Evolutionary conservation across 92 coral and sea anemone species (phyloP).

Genomic region (Paramuricea clavata): DNA sequence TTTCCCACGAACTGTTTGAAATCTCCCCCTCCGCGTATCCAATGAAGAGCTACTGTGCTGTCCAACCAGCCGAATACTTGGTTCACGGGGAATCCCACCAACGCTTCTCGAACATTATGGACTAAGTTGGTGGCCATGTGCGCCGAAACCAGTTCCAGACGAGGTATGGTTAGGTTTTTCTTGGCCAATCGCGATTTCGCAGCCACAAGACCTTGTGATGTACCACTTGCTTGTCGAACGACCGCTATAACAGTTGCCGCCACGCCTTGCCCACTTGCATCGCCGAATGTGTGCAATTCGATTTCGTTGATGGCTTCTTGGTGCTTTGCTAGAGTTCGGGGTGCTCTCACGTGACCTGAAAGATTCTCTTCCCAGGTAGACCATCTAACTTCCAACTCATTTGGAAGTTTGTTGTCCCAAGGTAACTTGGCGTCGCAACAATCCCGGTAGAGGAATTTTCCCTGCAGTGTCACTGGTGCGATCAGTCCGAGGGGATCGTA

Average conservation of each 20-base stretch:
- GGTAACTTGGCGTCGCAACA: constrained; percentile 3
- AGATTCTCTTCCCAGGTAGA: neutral
- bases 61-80: too few species aligned
- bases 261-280: constrained; percentile 40
- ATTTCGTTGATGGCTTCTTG: neutral
- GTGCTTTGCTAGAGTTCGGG: neutral
- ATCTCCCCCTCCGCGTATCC: too few species aligned
- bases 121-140: too few species aligned
- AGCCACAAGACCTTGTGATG: neutral
- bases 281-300: constrained; percentile 14
- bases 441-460: constrained; percentile 4
- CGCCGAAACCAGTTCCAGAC: too few species aligned
- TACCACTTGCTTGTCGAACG: neutral
- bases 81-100: constrained; percentile 34
- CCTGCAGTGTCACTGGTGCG: constrained; percentile 24
- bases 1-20: too few species aligned
- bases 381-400: neutral
- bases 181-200: constrained; percentile 7
- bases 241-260: constrained; percentile 16
- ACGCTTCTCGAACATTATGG: too few species aligned
- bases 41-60: too few species aligned
- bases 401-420: neutral
- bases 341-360: neutral
- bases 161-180: too few species aligned
- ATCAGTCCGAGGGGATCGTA: too few species aligned